Conservation (phyloP, 2,113 vertebrate genomes). For the Halcyon senegalensis region DNA sequence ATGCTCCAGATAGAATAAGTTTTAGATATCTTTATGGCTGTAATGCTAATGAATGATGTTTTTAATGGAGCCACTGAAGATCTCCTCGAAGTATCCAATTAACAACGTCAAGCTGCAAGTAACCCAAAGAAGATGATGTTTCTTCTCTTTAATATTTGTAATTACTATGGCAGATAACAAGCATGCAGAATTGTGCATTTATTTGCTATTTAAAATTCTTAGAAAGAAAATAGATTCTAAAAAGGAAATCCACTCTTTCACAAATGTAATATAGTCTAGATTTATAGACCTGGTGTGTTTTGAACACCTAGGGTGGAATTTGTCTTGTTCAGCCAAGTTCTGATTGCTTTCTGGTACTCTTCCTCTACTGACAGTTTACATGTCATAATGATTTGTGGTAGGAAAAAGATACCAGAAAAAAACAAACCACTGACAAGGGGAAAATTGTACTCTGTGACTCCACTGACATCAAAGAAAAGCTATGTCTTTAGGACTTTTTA, state of each 20-base stretch:
- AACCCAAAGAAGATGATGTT: background rate
- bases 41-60: background rate
- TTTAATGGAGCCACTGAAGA: background rate
- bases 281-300: background rate
- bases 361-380: background rate
- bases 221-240: background rate
- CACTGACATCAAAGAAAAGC: background rate
- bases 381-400: background rate
- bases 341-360: background rate
- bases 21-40: background rate
- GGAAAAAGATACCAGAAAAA: background rate
- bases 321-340: background rate
- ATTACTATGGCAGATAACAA: background rate
- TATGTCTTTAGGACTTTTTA: accelerated
- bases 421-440: accelerated
- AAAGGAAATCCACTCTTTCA: background rate
- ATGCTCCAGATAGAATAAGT: background rate
- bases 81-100: background rate
- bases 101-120: background rate
- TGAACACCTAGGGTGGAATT: background rate
- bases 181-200: background rate
- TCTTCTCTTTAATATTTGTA: background rate
- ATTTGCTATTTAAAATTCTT: background rate
- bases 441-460: background rate
- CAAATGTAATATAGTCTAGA: background rate